Conservation (phyloP, 1,140 invertebrate genomes). For the Nilaparvata lugens region DNA sequence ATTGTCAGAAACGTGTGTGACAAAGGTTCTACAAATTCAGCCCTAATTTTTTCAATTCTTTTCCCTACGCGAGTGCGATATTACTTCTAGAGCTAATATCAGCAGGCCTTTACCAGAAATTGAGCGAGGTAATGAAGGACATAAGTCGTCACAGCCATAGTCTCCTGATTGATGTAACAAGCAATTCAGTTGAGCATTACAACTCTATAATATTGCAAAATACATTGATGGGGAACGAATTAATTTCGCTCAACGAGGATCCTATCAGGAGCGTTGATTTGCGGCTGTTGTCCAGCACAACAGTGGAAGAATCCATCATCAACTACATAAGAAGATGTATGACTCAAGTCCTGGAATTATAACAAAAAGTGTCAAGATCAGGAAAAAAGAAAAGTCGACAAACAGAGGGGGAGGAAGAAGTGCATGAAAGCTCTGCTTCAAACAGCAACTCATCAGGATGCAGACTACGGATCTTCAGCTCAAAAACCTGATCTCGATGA, state of each 20-base stretch:
- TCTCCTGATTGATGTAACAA: neutral
- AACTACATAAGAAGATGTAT: conserved; percentile 11
- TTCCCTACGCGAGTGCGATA: too few relatives aligned
- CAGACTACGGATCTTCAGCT: neutral
- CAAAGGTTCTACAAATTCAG: too few relatives aligned
- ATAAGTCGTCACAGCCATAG: neutral
- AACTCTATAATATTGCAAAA: conserved; percentile 16
- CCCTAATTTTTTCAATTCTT: too few relatives aligned
- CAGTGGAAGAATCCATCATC: conserved; percentile 3
- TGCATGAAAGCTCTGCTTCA: neutral
- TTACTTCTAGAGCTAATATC: neutral
- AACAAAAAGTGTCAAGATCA: neutral
- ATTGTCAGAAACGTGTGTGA: too few relatives aligned
- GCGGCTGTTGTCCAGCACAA: conserved; percentile 20
- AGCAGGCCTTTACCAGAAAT: neutral
- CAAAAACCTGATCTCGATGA: conserved; percentile 1
- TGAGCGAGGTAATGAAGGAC: neutral
- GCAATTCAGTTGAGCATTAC: conserved; percentile 16
- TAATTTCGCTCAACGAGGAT: conserved; percentile 13
- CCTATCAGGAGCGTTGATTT: conserved; percentile 9
- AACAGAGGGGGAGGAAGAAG: neutral
- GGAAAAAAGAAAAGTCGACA: neutral
- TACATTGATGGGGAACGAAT: conserved; percentile 18
- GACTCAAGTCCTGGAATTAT: neutral
- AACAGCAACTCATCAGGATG: neutral